Base-by-base conservation (phyloP, 2,797 vertebrate species). In the Gymnodraco acuticeps region DNA sequence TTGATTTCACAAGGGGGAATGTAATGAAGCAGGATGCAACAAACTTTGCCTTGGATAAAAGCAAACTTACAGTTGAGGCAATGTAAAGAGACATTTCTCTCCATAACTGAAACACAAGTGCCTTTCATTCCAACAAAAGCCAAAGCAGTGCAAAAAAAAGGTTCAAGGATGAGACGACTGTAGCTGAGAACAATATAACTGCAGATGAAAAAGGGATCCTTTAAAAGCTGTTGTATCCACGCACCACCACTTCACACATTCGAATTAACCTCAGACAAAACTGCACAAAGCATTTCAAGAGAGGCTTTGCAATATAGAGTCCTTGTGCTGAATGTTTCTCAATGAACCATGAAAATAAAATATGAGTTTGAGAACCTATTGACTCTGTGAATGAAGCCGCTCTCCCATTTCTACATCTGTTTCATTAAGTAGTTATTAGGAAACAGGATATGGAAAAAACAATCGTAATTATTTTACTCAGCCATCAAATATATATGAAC, bases 191-290 rank as follows among this genome's bases (percentile, higher is more conserved):
- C 16, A 82, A 31, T 17, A 23, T 14, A n/a, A 42, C 10, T 38
- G 47, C 10, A 31, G 54, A 66, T 58, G 38, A 66, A 73, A 73
- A 81, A 48, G 10, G 16, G 8, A 41, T 19, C 23, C 47, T 73
- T 45, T 38, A n/a, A 68, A 75, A 77, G 58, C 56, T 71, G n/a
- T 43, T 27, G 33, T 23, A 48, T 61, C 14, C 2, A 5, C 15
- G 42, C 55, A 46, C 15, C 59, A 19, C 10, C 43, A 52, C 38
- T 66, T 66, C 38, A 67, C 15, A 17, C 23, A n/a, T 43, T 55
- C 43, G 23, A 46, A 19, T n/a, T 42, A 45, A 45, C 19, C 15
- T 63, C 17, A 11, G 50, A 20, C 16, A 15, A 59, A 50, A 48
- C 17, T 15, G n/a, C 17, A 46, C 10, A 10, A 52, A 52, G 20